Evolutionary conservation across 2,888 invertebrate genomes (phyloP).

Genomic region (Stegophylla sp.): DNA sequence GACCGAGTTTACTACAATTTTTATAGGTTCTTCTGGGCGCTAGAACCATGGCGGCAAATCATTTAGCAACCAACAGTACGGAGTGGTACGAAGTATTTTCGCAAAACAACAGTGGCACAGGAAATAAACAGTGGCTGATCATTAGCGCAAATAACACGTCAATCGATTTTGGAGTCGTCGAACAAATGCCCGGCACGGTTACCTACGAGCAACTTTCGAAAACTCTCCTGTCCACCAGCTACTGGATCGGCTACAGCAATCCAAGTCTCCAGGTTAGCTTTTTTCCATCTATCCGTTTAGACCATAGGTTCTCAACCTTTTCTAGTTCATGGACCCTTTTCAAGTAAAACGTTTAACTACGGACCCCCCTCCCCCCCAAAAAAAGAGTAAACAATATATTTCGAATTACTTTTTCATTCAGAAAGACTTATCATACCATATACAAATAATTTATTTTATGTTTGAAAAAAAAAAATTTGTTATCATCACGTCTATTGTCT

Average conservation of each 20-base stretch:
- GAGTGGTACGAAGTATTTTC: constrained; percentile 78
- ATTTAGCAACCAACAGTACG: constrained; percentile 75
- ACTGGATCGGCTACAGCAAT: constrained; percentile 76
- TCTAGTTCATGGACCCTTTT: no score
- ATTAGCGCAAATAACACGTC: constrained; percentile 67
- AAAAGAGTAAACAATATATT: no score
- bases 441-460: no score
- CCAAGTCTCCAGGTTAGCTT: constrained; percentile 67
- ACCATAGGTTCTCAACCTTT: no score
- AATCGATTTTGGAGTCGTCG: constrained; percentile 72
- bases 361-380: no score
- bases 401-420: no score
- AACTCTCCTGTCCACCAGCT: constrained; percentile 71
- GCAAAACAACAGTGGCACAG: constrained; percentile 78
- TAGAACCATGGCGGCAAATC: constrained; percentile 82
- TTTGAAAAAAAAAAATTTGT: no score
- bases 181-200: constrained; percentile 77
- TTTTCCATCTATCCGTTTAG: not conserved
- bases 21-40: constrained; percentile 74
- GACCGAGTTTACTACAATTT: no score
- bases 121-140: constrained; percentile 87
- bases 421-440: no score
- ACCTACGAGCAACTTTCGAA: constrained; percentile 74
- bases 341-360: no score
- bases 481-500: no score